Base-by-base conservation (phyloP, 2,888 invertebrate genomes). In the Callyntrura guangdongensis region DNA sequence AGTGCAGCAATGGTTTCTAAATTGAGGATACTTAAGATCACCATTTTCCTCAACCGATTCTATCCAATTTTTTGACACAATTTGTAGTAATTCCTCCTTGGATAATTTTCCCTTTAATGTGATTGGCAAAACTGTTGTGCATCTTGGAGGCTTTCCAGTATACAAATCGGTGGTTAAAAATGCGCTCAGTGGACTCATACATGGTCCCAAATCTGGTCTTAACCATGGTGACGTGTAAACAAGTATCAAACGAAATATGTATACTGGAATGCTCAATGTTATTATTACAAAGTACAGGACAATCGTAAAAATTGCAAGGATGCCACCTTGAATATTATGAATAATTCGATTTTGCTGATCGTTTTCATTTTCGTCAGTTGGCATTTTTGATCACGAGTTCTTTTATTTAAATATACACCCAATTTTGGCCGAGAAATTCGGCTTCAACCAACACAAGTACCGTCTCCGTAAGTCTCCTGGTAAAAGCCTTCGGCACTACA, bases 11-110 rank as follows among this genome's bases (percentile, higher is more conserved):
- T 77, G 79, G 1, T 81, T 27, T 27, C 59, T 22, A 3, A 91
- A 72, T n/a, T 91, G 86, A 11, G 91, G 91, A 61, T 79, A 86
- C 6, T 49, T 64, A 2, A 45, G 64, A 9, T 2, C 45, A 3
- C 11, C 72, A 27, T 11, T 27, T 14, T 53, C 49, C 1, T 17
- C 67, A 17, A 25, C 11, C 8, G n/a, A 11, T 12, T 64, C 47
- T 12, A 87, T 79, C 87, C 87, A 87, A 0, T 27, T 22, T 20
- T 17, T 20, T 6, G 22, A 11, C 4, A 87, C 56, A 11, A 11
- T 0, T 20, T 79, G 11, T n/a, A 12, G n/a, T n/a, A 87, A 5
- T 6, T 81, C 47, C n/a, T 67, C 67, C 14, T 67, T 49, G 0
- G 20, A 49, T 14, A 67, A n/a, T 0, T n/a, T 67, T 53, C 87